phyloP scores from a whole-genome alignment of 2,113 vertebrate genomes.

The Butastur rufipennis region DNA sequence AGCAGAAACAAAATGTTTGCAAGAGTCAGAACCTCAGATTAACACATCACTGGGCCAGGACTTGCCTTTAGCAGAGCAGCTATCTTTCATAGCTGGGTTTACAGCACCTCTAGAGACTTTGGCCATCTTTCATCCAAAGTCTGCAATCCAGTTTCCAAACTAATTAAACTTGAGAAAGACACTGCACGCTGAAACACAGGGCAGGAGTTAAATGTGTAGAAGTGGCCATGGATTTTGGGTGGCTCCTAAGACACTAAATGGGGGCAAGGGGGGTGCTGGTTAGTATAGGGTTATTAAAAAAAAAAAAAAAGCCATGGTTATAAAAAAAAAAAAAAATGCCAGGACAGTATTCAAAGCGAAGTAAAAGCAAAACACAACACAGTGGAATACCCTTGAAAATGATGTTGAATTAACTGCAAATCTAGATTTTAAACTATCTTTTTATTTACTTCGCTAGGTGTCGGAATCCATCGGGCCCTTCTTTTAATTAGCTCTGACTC shows the following conservation, averaged over 20 bases:
- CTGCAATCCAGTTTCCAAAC: neutral
- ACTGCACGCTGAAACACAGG: fast-evolving
- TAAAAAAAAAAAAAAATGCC: neutral
- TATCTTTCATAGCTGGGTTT: neutral
- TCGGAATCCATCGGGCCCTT: neutral
- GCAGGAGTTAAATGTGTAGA: neutral
- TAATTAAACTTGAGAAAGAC: neutral
- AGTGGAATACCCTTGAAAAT: neutral
- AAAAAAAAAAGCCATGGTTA: neutral
- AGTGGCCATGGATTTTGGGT: neutral
- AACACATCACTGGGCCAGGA: neutral
- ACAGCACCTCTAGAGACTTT: neutral
- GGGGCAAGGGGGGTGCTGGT: neutral
- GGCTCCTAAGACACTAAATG: neutral
- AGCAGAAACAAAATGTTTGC: neutral
- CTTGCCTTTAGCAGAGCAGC: neutral
- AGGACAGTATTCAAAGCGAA: neutral
- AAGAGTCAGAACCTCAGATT: neutral
- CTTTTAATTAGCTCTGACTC: slow-evolving; percentile 50
- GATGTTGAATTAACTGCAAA: neutral
- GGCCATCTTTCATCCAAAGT: neutral
- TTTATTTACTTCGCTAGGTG: neutral
- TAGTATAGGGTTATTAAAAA: neutral
- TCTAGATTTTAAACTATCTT: neutral
- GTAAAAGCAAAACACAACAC: neutral